These are phyloP conservation scores for Florisuga fusca DNA, from an alignment of 2,797 vertebrate species.

Conservation along the genomic window DNA sequence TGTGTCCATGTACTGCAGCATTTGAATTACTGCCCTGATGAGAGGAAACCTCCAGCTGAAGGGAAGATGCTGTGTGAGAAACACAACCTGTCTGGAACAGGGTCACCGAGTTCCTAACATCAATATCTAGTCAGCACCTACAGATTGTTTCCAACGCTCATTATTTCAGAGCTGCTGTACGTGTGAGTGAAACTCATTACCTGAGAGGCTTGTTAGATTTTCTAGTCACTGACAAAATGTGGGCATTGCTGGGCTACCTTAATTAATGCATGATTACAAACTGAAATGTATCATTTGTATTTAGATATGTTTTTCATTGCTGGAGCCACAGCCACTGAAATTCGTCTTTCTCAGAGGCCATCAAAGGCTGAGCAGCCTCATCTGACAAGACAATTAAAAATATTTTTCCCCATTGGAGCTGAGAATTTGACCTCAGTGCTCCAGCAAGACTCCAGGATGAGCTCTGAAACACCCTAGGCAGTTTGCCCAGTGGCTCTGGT, in stretches of 20 bases:
- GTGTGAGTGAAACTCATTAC: conserved; percentile 38
- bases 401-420: neutral
- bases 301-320: neutral
- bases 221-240: neutral
- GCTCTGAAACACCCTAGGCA: neutral
- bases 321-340: neutral
- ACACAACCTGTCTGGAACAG: neutral
- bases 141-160: conserved; percentile 29
- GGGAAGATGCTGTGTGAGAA: neutral
- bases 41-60: neutral
- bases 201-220: conserved; percentile 2
- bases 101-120: neutral
- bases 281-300: neutral
- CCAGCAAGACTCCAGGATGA: neutral
- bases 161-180: conserved; percentile 28
- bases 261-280: conserved; percentile 17
- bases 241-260: neutral
- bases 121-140: conserved; percentile 12
- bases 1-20: neutral
- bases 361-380: neutral
- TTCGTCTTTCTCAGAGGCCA: neutral
- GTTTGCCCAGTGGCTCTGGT: neutral
- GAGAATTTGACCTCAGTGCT: neutral
- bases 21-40: neutral
- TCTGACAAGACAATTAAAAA: neutral